Percentiles rank a stretch among this genome's conserved stretches.
Evolutionary conservation across 1,140 invertebrate species (phyloP).

Genomic region (Hormaphis cornu): DNA sequence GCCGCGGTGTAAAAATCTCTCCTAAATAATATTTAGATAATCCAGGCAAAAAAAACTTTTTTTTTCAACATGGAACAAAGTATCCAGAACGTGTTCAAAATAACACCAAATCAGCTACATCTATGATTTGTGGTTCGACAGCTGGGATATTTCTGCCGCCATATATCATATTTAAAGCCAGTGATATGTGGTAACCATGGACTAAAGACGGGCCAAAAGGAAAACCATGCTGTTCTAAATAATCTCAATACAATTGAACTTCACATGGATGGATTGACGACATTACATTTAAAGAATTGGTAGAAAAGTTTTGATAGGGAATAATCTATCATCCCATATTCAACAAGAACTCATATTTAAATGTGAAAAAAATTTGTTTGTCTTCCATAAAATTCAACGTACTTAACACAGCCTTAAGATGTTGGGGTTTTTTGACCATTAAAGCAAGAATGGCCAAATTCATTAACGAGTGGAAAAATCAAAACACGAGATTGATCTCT

Average conservation of each 20-base stretch:
- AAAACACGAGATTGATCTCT: slow-evolving; percentile 16
- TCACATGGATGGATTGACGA: not conserved
- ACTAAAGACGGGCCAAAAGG: not conserved
- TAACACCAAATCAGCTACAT: not conserved
- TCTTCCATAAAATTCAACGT: slow-evolving; percentile 43
- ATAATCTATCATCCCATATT: not conserved
- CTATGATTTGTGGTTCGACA: not conserved
- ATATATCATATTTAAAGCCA: not conserved
- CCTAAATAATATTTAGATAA: not conserved
- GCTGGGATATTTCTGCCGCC: not conserved
- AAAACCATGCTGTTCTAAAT: not conserved
- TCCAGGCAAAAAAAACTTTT: not conserved
- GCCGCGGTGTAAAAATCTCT: no score
- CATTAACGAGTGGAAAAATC: slow-evolving; percentile 35
- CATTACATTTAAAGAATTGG: not conserved
- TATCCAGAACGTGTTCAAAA: not conserved
- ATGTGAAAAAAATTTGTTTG: slow-evolving; percentile 40
- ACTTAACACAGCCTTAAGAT: slow-evolving; percentile 44
- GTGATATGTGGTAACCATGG: not conserved
- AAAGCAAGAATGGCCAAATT: slow-evolving; percentile 41
- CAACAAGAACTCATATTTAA: not conserved
- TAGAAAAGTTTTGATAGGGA: not conserved
- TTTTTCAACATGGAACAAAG: not conserved
- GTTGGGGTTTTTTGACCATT: slow-evolving; percentile 41
- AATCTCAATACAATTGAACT: not conserved